Conservation (phyloP, 2,888 invertebrate species). For the Phaonia tiefii region DNA sequence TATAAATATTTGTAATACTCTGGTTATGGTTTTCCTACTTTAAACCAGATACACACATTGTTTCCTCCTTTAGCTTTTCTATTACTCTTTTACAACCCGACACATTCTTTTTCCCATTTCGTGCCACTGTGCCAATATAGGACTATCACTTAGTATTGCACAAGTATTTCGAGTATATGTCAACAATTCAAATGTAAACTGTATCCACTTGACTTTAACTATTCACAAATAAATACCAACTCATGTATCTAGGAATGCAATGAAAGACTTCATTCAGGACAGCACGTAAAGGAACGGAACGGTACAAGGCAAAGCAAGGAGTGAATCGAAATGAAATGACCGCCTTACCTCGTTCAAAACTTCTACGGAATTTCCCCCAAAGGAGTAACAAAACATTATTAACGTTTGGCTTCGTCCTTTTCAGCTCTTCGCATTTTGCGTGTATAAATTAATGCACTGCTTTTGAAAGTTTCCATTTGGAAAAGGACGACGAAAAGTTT, state of each 20-base stretch:
- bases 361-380: constrained; percentile 28
- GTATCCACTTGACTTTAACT: constrained; percentile 60
- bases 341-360: constrained; percentile 61
- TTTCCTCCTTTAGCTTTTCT: no score
- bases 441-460: constrained; percentile 16
- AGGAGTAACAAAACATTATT: constrained; percentile 35
- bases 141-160: constrained; percentile 18
- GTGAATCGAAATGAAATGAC: constrained; percentile 49
- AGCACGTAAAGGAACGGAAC: background rate
- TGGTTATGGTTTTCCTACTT: no score
- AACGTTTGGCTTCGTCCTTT: constrained; percentile 26
- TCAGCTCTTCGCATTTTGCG: constrained; percentile 6
- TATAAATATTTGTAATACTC: no score
- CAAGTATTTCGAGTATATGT: constrained; percentile 13
- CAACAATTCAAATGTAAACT: constrained; percentile 58
- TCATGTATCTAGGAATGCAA: background rate
- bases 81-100: background rate
- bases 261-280: no score
- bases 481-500: no score
- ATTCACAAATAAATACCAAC: constrained; percentile 34
- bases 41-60: no score
- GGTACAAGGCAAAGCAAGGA: background rate
- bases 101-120: background rate
- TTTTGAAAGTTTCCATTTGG: constrained; percentile 3
- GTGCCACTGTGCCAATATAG: background rate